phyloP scores from a whole-genome alignment of 2,888 invertebrate genomes.

The Hofmannophila pseudospretella region DNA sequence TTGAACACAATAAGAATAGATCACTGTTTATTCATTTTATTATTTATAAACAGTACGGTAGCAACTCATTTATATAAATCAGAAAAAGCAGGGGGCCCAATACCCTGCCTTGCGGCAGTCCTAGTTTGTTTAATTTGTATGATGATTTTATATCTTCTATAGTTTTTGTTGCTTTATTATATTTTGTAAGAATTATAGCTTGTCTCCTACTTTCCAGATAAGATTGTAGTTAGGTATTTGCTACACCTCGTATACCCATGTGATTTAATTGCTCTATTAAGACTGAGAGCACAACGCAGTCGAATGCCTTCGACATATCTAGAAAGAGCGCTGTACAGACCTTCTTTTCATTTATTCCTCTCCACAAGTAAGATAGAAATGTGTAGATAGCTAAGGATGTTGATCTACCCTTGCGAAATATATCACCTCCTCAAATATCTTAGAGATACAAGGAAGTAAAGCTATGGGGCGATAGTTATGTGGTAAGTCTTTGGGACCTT shows the following conservation, averaged over 20 bases:
- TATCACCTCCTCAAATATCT: slow-evolving; percentile 17
- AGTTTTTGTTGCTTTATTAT: too few relatives aligned
- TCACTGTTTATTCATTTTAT: too few relatives aligned
- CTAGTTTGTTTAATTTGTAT: too few relatives aligned
- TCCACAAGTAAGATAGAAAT: not conserved
- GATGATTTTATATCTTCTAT: too few relatives aligned
- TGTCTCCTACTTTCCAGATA: not conserved
- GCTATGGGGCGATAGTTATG: slow-evolving; percentile 18
- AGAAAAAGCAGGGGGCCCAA: too few relatives aligned
- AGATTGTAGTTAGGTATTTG: not conserved
- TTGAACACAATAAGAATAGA: too few relatives aligned
- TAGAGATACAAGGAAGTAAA: slow-evolving; percentile 16
- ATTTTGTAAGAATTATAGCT: too few relatives aligned
- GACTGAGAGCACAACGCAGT: not conserved
- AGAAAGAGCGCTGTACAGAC: not conserved
- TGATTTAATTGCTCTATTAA: not conserved
- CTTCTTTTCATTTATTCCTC: not conserved
- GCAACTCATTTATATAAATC: too few relatives aligned
- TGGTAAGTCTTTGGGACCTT: slow-evolving; percentile 9
- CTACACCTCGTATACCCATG: not conserved
- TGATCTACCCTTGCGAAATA: slow-evolving; percentile 9
- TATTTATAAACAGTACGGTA: too few relatives aligned
- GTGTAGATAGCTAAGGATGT: slow-evolving; percentile 1
- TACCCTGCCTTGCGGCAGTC: too few relatives aligned
- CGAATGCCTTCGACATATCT: slow-evolving; percentile 1